phyloP scores from a whole-genome alignment of 2,888 invertebrate species.

The Cataglyphis cursor region DNA sequence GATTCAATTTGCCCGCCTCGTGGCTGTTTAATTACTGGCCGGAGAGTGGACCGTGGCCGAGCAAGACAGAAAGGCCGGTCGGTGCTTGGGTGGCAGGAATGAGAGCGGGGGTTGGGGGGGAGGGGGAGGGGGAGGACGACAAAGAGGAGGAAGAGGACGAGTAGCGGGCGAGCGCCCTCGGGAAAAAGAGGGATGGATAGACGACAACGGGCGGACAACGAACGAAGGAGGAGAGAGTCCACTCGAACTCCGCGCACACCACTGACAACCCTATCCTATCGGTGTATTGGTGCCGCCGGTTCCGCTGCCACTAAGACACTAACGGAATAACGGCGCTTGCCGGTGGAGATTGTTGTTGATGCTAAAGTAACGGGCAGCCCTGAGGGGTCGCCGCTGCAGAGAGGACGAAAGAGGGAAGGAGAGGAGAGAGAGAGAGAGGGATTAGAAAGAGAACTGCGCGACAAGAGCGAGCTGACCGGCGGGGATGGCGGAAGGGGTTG shows the following conservation, averaged over 20 bases:
- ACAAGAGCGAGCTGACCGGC: slow-evolving; percentile 67
- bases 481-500: slow-evolving; percentile 68
- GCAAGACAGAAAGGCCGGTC: slow-evolving; percentile 59
- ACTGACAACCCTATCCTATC: slow-evolving; percentile 68
- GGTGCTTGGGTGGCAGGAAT: slow-evolving; percentile 51
- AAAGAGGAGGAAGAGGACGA: slow-evolving; percentile 42
- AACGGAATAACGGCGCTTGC: slow-evolving; percentile 85
- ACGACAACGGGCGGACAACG: slow-evolving; percentile 61
- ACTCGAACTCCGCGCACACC: slow-evolving; percentile 65
- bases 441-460: slow-evolving; percentile 27
- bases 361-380: slow-evolving; percentile 84
- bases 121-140: slow-evolving; percentile 58
- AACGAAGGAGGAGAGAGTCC: slow-evolving; percentile 62
- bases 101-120: slow-evolving; percentile 46
- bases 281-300: slow-evolving; percentile 73
- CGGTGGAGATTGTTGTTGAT: slow-evolving; percentile 86
- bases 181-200: slow-evolving; percentile 56
- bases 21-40: slow-evolving; percentile 87
- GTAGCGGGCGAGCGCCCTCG: slow-evolving; percentile 48
- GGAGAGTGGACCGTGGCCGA: slow-evolving; percentile 83
- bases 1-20: slow-evolving; percentile 86
- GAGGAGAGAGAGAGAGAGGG: slow-evolving; percentile 18
- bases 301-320: slow-evolving; percentile 83
- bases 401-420: slow-evolving; percentile 41
- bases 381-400: slow-evolving; percentile 75